Evolutionary conservation across 2,797 vertebrate species (phyloP).

Genomic region (Huso huso): DNA sequence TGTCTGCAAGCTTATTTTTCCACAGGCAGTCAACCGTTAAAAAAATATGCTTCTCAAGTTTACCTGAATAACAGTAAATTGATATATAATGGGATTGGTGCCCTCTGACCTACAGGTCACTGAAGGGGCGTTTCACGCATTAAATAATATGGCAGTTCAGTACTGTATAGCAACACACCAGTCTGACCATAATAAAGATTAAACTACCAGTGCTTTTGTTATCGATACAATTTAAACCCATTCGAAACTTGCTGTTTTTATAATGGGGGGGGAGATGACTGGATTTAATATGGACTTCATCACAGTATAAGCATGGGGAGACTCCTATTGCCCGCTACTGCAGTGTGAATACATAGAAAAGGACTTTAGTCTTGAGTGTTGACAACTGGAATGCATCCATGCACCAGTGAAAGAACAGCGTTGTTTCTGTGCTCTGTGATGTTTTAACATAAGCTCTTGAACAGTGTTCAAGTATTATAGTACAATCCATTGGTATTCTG

Average conservation of each 20-base stretch:
- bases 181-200: not conserved
- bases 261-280: not conserved
- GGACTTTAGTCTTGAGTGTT: too few relatives aligned
- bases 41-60: not conserved
- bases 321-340: not conserved
- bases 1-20: not conserved
- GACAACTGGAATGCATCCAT: not conserved
- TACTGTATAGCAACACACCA: not conserved
- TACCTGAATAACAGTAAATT: conserved; percentile 1
- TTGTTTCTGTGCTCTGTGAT: not conserved
- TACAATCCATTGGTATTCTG: conserved; percentile 17
- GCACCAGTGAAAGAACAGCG: not conserved
- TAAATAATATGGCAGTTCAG: not conserved
- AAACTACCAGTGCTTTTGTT: not conserved
- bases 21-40: not conserved
- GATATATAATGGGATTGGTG: not conserved
- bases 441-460: not conserved
- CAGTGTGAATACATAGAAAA: not conserved
- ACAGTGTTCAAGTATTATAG: not conserved
- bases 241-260: not conserved
- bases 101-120: not conserved
- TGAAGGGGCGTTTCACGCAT: not conserved
- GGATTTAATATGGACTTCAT: conserved; percentile 6
- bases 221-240: not conserved
- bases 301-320: not conserved